Base-by-base conservation (phyloP, 2,797 vertebrate genomes). In the Phoxinus dragarum region DNA sequence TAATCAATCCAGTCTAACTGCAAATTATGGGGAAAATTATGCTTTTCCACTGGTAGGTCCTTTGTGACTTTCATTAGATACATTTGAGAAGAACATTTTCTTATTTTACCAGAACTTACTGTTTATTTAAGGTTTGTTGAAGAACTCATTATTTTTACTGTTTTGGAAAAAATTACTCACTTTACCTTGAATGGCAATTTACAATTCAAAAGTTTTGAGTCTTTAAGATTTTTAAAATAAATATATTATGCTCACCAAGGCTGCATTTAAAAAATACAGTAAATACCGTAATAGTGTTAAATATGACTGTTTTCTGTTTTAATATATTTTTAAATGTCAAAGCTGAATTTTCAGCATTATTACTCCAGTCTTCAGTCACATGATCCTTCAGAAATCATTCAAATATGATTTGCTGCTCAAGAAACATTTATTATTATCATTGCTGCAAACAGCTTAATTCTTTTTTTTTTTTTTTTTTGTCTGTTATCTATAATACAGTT, bases 21-120 rank as follows among this genome's bases (percentile, higher is more conserved):
- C 47, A 81, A 69, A 81, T 52, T 54, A 67, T 81, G 34, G 61
- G 11, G 6, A 0, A 68, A 52, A 68, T 80, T 3, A 80, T 80
- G 11, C 5, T 64, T 64, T 64, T 80, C 19, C 42, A 52, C 36
- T 23, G 61, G 44, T 4, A 49, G 61, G 78, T 49, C 78, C 49
- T 10, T 10, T 49, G 31, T 80, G 78, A 67, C 42, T 67, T 44
- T 67, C 19, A 49, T 47, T 49, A 67, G 21, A 54, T 69, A 23
- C 44, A 59, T 52, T 52, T 68, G 23, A 80, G 40, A 80, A 38
- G 10, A 80, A 8, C 34, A 67, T 67, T 11, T 79, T 10, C 52
- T 17, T 27, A 9, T 36, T 31, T 67, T 36, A 66, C 34, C 31
- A 66, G 31, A 36, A 67, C 14, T 67, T 67, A 19, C 7, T 36